Base-by-base conservation (phyloP, 2,797 vertebrate species). In the Cetoscarus ocellatus region DNA sequence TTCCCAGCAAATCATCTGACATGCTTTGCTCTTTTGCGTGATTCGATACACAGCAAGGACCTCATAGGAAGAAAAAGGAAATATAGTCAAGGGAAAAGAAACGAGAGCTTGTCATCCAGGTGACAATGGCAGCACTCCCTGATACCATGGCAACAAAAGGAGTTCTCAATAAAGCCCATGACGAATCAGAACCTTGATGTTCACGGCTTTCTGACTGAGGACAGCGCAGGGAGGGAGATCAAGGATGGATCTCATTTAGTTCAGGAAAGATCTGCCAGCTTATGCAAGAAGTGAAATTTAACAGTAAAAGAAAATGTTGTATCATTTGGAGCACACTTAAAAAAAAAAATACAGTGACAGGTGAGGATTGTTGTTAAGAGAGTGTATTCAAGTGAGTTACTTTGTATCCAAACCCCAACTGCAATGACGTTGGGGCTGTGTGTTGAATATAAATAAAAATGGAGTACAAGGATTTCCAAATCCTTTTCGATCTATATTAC, bases 71-170 rank as follows among this genome's bases (percentile, higher is more conserved):
- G 27, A 27, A 73, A 75, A 58, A 70, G 77, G 52, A 73, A 78
- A 82, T 53, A 65, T 50, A 65, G 44, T 11, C 1, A 39, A 13
- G 3, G 74, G 63, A 56, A 83, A 79, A 75, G 18, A 76, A 73
- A 75, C 19, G 50, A 76, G 67, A 77, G 68, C 50, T 73, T 58
- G 70, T 88, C 79, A 80, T 78, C 75, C 64, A 18, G 8, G 61
- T 83, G 77, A 90, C 73, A 86, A 73, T 81, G 88, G 91, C 88
- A 88, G 82, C 67, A 9, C 65, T 88, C 59, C 63, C 78, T 57
- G 89, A 92, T 85, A 86, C 92, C 91, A 93, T 92, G 86, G 91
- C 90, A 94, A 94, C 91, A 54, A 70, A 65, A 70, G 83, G 87
- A 93, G 92, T 92, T 43, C 84, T 91, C 83, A 81, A 66, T 77